Evolutionary conservation across 2,113 vertebrate species (phyloP).

Genomic region (Apodemus speciosus): DNA sequence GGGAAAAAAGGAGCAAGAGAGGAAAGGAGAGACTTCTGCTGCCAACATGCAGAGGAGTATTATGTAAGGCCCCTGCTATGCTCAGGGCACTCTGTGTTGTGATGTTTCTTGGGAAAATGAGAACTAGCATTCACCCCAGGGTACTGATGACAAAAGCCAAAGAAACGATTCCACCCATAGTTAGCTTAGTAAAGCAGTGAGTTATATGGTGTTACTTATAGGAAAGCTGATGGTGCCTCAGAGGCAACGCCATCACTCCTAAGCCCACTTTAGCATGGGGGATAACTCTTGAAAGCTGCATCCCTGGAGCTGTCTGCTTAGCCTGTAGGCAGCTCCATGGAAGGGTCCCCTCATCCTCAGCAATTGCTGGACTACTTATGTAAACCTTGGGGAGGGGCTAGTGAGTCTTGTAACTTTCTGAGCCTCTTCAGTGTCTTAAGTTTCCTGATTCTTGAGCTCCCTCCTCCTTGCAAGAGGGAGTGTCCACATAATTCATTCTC

Average conservation of each 20-base stretch:
- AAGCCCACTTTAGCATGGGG: neutral
- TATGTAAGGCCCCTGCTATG: conserved; percentile 61
- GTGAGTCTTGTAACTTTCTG: neutral
- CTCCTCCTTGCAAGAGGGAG: neutral
- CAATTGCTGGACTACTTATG: neutral
- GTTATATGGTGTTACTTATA: neutral
- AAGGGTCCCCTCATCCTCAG: neutral
- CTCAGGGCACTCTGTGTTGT: neutral
- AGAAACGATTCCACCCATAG: neutral
- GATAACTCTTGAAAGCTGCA: neutral
- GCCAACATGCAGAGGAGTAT: conserved; percentile 80
- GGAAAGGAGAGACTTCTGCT: neutral
- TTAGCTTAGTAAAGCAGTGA: neutral
- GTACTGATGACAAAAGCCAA: neutral
- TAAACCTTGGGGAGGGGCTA: neutral
- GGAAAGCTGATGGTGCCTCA: neutral
- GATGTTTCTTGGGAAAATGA: neutral
- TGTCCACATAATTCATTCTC: rapidly evolving
- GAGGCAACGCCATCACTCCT: neutral
- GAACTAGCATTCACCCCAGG: neutral
- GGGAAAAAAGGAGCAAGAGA: neutral
- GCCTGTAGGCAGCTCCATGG: neutral
- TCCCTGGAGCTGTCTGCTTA: neutral
- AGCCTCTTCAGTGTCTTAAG: neutral
- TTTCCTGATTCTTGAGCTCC: neutral